Percentiles rank a stretch among this genome's conserved stretches.
These are phyloP conservation scores for Cantharis flavilabris DNA, from an alignment of 2,888 invertebrate genomes.

Conservation along the genomic window DNA sequence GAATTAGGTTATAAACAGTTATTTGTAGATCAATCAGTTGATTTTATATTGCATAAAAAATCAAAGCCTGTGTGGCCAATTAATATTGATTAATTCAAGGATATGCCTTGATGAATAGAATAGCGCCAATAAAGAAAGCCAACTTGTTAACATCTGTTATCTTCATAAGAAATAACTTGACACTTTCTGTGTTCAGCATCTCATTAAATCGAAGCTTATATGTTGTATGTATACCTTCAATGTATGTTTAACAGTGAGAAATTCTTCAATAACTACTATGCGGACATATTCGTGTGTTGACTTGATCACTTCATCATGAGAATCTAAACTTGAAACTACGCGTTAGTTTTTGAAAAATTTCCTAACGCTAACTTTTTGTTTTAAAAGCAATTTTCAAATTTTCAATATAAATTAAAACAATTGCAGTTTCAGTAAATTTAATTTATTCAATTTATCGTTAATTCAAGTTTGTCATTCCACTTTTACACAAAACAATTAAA, in stretches of 20 bases:
- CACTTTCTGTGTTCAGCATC: background rate
- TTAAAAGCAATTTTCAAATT: background rate
- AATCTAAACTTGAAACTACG: background rate
- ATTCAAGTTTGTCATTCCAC: background rate
- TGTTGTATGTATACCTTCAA: too few relatives aligned
- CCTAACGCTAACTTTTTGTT: background rate
- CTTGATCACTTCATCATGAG: background rate
- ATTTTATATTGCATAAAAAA: background rate
- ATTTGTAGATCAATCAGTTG: background rate
- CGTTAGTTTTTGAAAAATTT: background rate
- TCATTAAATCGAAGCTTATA: background rate
- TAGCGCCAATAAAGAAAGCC: background rate
- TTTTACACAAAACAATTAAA: background rate
- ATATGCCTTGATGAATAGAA: background rate
- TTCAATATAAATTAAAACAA: background rate
- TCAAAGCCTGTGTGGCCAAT: background rate
- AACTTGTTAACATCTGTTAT: background rate
- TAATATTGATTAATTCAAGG: background rate
- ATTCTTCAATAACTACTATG: background rate
- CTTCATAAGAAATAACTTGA: background rate
- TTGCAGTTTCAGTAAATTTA: background rate
- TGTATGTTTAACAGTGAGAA: background rate
- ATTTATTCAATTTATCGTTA: background rate
- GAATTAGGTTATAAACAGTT: background rate
- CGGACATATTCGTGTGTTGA: background rate